Base-by-base conservation (phyloP, 2,888 invertebrate species). In the Spatulosminthurus flaviceps region DNA sequence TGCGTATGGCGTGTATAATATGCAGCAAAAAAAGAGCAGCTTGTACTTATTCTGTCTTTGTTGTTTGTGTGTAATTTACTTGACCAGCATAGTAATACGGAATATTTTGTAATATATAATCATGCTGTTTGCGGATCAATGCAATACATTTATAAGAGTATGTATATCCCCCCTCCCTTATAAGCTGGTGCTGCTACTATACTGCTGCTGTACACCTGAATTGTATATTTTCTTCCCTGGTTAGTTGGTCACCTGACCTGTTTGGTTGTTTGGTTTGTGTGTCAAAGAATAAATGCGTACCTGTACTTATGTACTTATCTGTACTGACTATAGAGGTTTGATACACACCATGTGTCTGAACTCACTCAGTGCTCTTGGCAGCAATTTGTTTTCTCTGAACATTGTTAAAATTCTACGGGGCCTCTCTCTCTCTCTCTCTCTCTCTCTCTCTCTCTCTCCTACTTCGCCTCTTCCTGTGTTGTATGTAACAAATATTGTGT, bases 21-120 rank as follows among this genome's bases (percentile, higher is more conserved):
- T n/a, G n/a, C n/a, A n/a, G n/a, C n/a, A n/a, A n/a, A n/a, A n/a
- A n/a, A 41, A 51, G 24, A 72, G 43, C 43, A n/a, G 51, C 51
- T 42, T 72, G 42, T 43, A 24, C n/a, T n/a, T n/a, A 21, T 24
- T 43, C 22, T 42, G n/a, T 7, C 22, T 43, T 24, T 24, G 2
- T 9, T 72, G 22, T 24, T 16, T 72, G 43, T 43, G 28, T 67
- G 0, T n/a, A n/a, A 1, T 72, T 24, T 67, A 28, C 64, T 22
- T 1, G 21, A 64, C 64, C 13, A 16, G 67, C 28, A 67, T 67
- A 29, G 7, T 16, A 26, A 21, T 60, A 21, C 13, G 11, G 19
- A 28, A 28, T 7, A 67, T 67, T 67, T n/a, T 67, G 67, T 67
- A 64, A 24, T 64, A 64, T 13, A 64, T n/a, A 13, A 51, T 51